Percentiles rank a stretch among this genome's conserved stretches.
phyloP scores from a whole-genome alignment of 2,113 vertebrate species.

The Dromiciops gliroides region DNA sequence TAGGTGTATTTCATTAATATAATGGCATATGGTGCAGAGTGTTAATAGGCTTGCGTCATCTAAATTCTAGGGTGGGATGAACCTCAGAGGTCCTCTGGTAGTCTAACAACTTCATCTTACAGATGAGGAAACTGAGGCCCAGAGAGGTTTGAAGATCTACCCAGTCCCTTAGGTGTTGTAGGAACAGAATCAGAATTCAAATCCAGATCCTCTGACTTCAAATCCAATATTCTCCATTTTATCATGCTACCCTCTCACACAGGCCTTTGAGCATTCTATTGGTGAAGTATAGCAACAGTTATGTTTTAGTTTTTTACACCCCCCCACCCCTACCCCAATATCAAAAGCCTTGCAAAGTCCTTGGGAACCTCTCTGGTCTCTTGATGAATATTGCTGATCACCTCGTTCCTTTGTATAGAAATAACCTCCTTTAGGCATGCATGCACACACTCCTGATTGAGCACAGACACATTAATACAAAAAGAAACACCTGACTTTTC shows the following conservation, averaged over 20 bases:
- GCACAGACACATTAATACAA: background rate
- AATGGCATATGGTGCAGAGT: fast-evolving
- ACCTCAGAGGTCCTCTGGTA: background rate
- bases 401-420: conserved; percentile 39
- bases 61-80: background rate
- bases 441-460: background rate
- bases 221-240: background rate
- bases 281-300: background rate
- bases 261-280: background rate
- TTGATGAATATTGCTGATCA: conserved; percentile 35
- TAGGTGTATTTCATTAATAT: conserved; percentile 20
- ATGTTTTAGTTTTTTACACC: background rate
- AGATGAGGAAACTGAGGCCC: background rate
- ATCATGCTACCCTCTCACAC: background rate
- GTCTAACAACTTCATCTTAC: background rate
- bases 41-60: conserved; percentile 32
- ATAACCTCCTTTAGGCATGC: background rate
- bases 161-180: background rate
- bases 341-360: background rate
- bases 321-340: background rate
- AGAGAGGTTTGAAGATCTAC: background rate
- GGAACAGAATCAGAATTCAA: background rate
- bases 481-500: conserved; percentile 22
- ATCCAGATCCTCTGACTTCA: background rate
- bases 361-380: conserved; percentile 45